A percentile compares a stretch with the other conserved stretches of the same genome.
These are phyloP conservation scores for Notamacropus eugenii DNA, from an alignment of 2,797 vertebrate genomes.

Conservation along the genomic window DNA sequence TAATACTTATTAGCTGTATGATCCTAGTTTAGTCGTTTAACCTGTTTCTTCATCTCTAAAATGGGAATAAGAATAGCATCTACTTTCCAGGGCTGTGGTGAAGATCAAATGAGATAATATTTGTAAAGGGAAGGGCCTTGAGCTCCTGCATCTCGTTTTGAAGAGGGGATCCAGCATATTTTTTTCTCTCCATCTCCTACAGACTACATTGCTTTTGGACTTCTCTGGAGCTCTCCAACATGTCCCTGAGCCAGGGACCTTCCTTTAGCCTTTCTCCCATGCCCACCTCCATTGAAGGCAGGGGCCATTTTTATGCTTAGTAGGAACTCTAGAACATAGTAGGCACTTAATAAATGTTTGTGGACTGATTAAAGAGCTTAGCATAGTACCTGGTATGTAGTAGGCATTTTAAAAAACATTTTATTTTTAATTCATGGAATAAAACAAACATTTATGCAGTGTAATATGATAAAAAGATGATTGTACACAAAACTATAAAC, in stretches of 20 bases:
- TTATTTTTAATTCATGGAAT: neutral
- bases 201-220: neutral
- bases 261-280: neutral
- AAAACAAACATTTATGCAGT: neutral
- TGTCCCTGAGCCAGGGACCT: neutral
- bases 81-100: neutral
- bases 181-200: neutral
- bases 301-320: neutral
- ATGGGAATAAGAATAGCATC: neutral
- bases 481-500: neutral
- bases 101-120: neutral
- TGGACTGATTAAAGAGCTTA: neutral
- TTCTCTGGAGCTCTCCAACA: neutral
- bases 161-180: neutral
- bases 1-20: neutral
- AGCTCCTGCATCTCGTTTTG: neutral
- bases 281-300: neutral
- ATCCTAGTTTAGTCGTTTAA: neutral
- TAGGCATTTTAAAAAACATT: neutral
- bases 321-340: neutral
- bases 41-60: neutral
- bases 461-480: neutral
- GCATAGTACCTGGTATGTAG: neutral
- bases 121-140: neutral
- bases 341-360: neutral